These are phyloP conservation scores for Chymomyza amoena DNA, from an alignment of 2,888 invertebrate species.

Conservation along the genomic window DNA sequence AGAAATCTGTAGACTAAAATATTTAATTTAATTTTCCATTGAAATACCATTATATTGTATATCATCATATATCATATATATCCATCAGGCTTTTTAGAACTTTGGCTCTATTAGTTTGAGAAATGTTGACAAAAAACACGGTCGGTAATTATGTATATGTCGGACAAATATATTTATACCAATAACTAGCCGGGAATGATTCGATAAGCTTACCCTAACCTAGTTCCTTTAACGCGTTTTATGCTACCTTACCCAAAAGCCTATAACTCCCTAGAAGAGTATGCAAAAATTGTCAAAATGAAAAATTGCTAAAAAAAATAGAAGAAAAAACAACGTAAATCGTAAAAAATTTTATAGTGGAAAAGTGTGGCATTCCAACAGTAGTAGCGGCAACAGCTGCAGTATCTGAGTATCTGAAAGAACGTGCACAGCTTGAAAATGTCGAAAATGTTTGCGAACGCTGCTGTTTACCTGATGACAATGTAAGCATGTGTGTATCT, in stretches of 20 bases:
- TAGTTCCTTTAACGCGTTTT: background rate
- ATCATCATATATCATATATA: no score
- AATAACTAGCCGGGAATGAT: no score
- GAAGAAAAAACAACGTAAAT: slow-evolving; percentile 5
- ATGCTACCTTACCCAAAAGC: background rate
- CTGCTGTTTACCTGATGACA: background rate
- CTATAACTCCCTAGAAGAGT: no score
- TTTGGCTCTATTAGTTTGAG: no score
- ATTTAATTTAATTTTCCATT: no score
- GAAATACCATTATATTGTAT: no score
- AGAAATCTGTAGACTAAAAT: no score
- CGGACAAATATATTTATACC: no score
- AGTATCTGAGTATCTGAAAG: background rate
- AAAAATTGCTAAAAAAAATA: slow-evolving; percentile 19
- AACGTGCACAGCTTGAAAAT: slow-evolving; percentile 53
- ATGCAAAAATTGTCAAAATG: background rate
- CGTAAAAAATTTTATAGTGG: slow-evolving; percentile 12
- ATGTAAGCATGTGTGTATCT: background rate
- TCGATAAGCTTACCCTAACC: no score
- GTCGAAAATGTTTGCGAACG: slow-evolving; percentile 24
- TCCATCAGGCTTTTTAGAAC: no score
- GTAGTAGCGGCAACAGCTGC: slow-evolving; percentile 8
- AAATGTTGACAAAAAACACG: no score
- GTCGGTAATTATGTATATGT: no score
- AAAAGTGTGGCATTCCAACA: background rate